Conservation (phyloP, 1,140 invertebrate genomes). For the Aculops lycopersici region DNA sequence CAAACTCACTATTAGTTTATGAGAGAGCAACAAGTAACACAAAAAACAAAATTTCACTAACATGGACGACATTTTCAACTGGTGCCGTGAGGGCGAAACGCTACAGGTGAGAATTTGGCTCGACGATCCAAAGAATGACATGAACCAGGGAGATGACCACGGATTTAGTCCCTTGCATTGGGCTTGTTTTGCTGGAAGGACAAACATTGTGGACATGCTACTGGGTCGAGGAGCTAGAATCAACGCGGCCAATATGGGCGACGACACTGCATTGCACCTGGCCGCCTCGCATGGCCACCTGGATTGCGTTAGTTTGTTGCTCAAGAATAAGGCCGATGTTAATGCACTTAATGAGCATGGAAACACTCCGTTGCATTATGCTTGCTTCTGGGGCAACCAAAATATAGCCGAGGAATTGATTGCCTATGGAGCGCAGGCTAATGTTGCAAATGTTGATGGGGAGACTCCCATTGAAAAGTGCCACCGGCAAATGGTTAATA, state of each 20-base stretch:
- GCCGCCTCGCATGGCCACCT: slow-evolving; percentile 79
- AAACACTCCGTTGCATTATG: slow-evolving; percentile 89
- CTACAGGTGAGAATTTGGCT: slow-evolving; percentile 94
- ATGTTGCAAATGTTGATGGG: slow-evolving; percentile 77
- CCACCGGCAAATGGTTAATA: slow-evolving; percentile 41
- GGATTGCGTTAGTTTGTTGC: slow-evolving; percentile 60
- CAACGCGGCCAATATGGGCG: slow-evolving; percentile 94
- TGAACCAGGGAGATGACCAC: slow-evolving; percentile 98
- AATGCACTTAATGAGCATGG: slow-evolving; percentile 97
- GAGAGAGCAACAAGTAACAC: too few relatives aligned
- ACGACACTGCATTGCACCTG: slow-evolving; percentile 86
- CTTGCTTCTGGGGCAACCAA: slow-evolving; percentile 88
- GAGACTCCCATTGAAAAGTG: slow-evolving; percentile 83
- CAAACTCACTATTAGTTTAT: too few relatives aligned
- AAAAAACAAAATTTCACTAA: too few relatives aligned
- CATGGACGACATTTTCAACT: slow-evolving; percentile 99
- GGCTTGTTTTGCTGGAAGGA: slow-evolving; percentile 79
- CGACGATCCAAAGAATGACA: slow-evolving; percentile 93
- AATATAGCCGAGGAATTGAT: slow-evolving; percentile 74
- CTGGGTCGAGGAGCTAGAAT: slow-evolving; percentile 63
- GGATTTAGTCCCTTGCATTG: slow-evolving; percentile 93
- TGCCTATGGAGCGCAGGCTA: slow-evolving; percentile 53
- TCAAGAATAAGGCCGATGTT: slow-evolving; percentile 70
- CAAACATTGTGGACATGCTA: slow-evolving; percentile 74
- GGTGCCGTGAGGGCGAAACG: slow-evolving; percentile 89